These are phyloP conservation scores for Cybosia mesomella DNA, from an alignment of 2,888 invertebrate species.

Conservation along the genomic window DNA sequence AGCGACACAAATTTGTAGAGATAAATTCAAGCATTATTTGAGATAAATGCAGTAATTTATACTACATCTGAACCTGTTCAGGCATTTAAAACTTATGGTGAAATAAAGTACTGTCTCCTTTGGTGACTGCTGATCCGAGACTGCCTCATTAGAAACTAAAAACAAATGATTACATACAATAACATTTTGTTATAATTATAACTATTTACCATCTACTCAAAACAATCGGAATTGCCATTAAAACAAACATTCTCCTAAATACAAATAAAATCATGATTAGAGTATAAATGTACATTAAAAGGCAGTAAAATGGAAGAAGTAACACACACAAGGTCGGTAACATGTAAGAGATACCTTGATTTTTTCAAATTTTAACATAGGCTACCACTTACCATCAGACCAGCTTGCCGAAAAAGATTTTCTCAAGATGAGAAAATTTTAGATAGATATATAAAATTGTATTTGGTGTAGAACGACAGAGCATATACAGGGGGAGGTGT, in stretches of 20 bases:
- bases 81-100: background rate
- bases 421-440: too few species aligned
- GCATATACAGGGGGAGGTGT: too few species aligned
- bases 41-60: background rate
- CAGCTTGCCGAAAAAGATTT: too few species aligned
- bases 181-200: background rate
- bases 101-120: background rate
- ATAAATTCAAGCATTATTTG: background rate
- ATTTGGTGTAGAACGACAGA: too few species aligned
- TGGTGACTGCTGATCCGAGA: conserved; percentile 16
- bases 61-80: background rate
- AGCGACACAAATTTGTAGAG: background rate
- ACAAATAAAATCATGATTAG: conserved; percentile 29
- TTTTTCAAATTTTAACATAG: background rate
- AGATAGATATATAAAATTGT: too few species aligned
- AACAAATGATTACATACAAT: conserved; percentile 38
- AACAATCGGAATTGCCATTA: conserved; percentile 22
- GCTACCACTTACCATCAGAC: too few species aligned
- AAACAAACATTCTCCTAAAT: conserved; percentile 23
- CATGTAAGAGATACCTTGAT: background rate
- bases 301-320: background rate
- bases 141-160: conserved; percentile 38
- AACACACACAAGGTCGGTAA: background rate
- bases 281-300: background rate
- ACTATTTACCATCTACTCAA: conserved; percentile 32